These are phyloP conservation scores for Seriola dumerili DNA, from an alignment of 2,113 vertebrate species.

Conservation along the genomic window DNA sequence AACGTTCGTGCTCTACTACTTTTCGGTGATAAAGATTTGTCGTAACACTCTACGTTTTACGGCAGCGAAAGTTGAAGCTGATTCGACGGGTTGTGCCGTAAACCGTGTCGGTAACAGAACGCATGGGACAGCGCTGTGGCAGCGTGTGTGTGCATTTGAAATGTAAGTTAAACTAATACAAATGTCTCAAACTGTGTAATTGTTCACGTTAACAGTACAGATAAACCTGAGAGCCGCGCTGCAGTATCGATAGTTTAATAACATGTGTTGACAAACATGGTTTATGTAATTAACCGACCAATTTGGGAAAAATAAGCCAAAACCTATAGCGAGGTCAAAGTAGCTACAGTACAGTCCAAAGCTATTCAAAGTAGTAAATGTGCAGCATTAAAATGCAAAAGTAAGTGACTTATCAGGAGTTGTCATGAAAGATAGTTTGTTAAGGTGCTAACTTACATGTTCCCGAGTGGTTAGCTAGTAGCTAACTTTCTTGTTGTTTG, in stretches of 20 bases:
- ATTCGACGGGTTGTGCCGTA: constrained; percentile 64
- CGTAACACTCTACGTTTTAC: constrained; percentile 31
- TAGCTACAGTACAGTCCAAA: neutral
- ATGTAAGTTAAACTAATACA: constrained; percentile 38
- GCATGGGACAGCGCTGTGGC: constrained; percentile 19
- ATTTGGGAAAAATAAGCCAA: neutral
- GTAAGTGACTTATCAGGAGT: neutral
- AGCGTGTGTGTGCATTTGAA: constrained; percentile 12
- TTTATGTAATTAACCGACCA: neutral
- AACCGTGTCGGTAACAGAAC: constrained; percentile 40
- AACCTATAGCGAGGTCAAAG: neutral
- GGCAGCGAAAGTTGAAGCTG: neutral
- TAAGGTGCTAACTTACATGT: neutral
- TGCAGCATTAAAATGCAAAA: neutral
- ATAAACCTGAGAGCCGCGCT: rapidly evolving
- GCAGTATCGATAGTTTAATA: too few species aligned
- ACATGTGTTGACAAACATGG: neutral
- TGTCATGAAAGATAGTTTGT: neutral
- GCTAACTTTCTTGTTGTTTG: neutral
- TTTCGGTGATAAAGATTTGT: neutral
- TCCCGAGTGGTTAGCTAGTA: neutral
- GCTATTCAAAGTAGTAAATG: neutral
- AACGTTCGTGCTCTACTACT: neutral
- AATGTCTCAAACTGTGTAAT: rapidly evolving
- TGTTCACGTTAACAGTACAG: neutral